A percentile compares a stretch with the other conserved stretches of the same genome.
Conservation (phyloP, 2,113 vertebrate genomes). For the Anoplopoma fimbria region DNA sequence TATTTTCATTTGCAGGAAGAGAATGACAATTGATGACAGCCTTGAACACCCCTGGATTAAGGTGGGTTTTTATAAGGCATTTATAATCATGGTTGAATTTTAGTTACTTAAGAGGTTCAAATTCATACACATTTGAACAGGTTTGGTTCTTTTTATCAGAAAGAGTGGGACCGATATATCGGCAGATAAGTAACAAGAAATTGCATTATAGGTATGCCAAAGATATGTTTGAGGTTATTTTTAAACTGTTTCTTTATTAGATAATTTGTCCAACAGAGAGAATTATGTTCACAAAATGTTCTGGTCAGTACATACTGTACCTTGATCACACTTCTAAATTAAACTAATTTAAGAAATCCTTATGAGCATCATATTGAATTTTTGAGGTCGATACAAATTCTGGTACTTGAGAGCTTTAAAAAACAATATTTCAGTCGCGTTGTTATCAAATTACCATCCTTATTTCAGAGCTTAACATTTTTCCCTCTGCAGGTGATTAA, state of each 20-base stretch:
- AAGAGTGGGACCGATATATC: not conserved
- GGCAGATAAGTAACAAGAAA: not conserved
- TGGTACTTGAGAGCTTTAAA: not conserved
- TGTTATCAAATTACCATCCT: not conserved
- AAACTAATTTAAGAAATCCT: not conserved
- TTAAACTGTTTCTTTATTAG: not conserved
- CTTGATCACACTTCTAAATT: not conserved
- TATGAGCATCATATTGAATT: not conserved
- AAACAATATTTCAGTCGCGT: not conserved
- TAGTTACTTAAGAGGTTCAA: not conserved
- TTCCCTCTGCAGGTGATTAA: constrained; percentile 89
- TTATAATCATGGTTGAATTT: not conserved
- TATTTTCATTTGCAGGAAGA: constrained; percentile 84
- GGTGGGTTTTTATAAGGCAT: constrained; percentile 75
- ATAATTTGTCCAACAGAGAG: not conserved
- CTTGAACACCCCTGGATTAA: constrained; percentile 98
- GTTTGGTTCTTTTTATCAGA: not conserved
- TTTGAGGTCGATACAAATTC: not conserved
- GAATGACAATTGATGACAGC: constrained; percentile 96
- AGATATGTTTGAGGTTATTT: not conserved
- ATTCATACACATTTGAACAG: not conserved
- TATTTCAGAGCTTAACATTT: not conserved
- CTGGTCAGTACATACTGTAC: not conserved
- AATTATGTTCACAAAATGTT: not conserved
- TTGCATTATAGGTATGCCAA: not conserved